Percentiles rank a stretch among this genome's conserved stretches.
phyloP scores from a whole-genome alignment of 2,888 invertebrate genomes.

The Platynereis dumerilii region DNA sequence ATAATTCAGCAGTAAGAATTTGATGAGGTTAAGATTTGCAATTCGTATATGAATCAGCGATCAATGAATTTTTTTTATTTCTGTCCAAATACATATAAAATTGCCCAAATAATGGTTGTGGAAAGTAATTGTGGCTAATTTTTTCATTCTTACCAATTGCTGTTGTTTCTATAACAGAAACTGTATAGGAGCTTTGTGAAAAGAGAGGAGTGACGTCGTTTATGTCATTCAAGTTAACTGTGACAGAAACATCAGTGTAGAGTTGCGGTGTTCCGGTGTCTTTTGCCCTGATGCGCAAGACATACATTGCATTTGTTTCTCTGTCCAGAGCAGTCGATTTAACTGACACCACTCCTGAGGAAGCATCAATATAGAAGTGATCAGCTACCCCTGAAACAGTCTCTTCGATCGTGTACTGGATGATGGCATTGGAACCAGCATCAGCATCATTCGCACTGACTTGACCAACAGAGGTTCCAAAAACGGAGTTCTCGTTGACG shows the following conservation, averaged over 20 bases:
- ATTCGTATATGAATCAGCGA: too few species aligned
- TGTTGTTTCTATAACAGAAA: neutral
- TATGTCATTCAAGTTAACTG: neutral
- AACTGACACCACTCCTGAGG: neutral
- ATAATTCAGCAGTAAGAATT: too few species aligned
- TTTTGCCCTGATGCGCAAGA: neutral
- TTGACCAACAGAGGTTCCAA: neutral
- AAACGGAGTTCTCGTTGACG: neutral
- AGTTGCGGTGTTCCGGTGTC: neutral
- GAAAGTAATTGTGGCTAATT: too few species aligned
- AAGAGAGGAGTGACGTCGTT: slow-evolving; percentile 5
- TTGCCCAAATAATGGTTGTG: too few species aligned
- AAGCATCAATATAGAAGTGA: neutral
- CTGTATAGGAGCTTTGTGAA: neutral
- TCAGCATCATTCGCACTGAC: slow-evolving; percentile 6
- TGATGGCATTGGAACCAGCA: neutral
- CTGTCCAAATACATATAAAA: too few species aligned
- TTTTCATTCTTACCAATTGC: too few species aligned
- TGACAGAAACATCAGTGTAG: slow-evolving; percentile 1
- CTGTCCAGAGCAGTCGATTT: neutral
- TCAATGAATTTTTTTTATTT: too few species aligned
- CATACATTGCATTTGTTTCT: neutral
- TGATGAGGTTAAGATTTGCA: too few species aligned
- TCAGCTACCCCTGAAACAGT: too few species aligned
- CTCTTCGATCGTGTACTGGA: neutral